Evolutionary conservation across 2,888 invertebrate species (phyloP).

Genomic region (Phyllotreta striolata): DNA sequence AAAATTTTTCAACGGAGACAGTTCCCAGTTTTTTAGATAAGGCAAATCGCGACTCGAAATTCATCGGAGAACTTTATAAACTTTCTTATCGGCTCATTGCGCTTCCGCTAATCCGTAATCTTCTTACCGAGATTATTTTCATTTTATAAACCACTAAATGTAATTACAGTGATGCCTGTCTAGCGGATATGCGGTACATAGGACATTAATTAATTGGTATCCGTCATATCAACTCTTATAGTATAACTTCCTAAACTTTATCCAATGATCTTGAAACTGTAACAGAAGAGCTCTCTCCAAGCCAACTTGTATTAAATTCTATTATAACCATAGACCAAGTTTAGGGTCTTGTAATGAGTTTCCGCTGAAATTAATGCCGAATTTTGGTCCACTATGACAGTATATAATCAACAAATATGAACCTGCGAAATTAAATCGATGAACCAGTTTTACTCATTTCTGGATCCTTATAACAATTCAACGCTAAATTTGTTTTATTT

Average conservation of each 20-base stretch:
- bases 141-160: conserved; percentile 4
- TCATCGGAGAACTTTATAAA: neutral
- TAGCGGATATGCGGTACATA: conserved; percentile 13
- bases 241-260: conserved; percentile 28
- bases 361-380: conserved; percentile 31
- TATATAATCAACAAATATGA: conserved; percentile 14
- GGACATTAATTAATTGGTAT: conserved; percentile 35
- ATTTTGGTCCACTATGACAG: conserved; percentile 21
- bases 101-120: neutral
- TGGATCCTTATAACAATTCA: too few species aligned
- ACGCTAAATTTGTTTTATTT: too few species aligned
- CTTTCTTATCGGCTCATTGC: neutral
- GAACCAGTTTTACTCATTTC: too few species aligned
- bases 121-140: neutral
- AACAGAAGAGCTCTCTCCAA: conserved; percentile 28
- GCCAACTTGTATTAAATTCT: conserved; percentile 30
- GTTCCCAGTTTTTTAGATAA: too few species aligned
- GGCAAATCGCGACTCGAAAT: too few species aligned
- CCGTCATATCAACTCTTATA: conserved; percentile 26
- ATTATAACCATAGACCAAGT: conserved; percentile 31
- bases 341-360: conserved; percentile 31
- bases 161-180: conserved; percentile 16
- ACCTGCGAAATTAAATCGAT: neutral
- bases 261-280: conserved; percentile 31
- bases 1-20: too few species aligned